A percentile compares a stretch with the other conserved stretches of the same genome.
phyloP scores from a whole-genome alignment of 2,797 vertebrate genomes.

The Dromococcyx pavoninus region DNA sequence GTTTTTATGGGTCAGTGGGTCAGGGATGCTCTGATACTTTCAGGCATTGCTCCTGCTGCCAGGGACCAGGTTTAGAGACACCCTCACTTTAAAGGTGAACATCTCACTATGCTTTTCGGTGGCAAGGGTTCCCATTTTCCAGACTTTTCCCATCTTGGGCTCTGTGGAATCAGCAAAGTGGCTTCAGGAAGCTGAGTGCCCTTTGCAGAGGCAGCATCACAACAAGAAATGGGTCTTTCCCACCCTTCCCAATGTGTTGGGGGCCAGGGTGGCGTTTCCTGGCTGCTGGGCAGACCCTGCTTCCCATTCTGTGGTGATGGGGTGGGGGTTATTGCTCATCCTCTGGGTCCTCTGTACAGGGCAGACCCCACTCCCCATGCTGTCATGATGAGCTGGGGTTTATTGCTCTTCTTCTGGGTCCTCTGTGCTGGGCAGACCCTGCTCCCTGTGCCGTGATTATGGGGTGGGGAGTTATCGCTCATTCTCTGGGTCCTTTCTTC shows the following conservation, averaged over 20 bases:
- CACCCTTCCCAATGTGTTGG: fast-evolving
- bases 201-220: neutral
- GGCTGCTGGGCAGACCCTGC: neutral
- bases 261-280: fast-evolving
- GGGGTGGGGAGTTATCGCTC: no score
- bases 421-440: neutral
- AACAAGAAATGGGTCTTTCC: neutral
- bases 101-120: neutral
- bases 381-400: no score
- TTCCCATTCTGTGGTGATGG: no score
- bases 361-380: no score
- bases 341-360: no score
- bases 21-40: neutral
- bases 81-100: neutral
- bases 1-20: conserved; percentile 38
- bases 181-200: neutral
- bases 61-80: fast-evolving
- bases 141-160: neutral
- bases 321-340: no score
- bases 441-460: no score
- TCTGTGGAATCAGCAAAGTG: fast-evolving
- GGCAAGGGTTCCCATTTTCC: neutral
- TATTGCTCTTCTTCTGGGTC: no score
- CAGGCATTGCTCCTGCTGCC: neutral
- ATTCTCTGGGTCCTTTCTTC: no score